Conservation (phyloP, 2,888 invertebrate genomes). For the Cephonodes hylas region DNA sequence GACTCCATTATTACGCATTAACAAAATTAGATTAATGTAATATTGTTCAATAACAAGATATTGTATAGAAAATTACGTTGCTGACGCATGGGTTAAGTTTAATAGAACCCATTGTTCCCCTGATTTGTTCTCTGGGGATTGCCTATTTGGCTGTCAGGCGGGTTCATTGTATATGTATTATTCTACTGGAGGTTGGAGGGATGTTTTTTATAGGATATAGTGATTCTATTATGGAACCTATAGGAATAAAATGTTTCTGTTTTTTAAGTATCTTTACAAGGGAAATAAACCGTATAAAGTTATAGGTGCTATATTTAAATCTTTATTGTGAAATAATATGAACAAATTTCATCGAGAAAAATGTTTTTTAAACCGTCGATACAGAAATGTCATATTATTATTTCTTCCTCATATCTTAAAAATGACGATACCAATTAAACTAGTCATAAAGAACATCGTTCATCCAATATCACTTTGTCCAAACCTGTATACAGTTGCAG, state of each 20-base stretch:
- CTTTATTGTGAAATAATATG: too few relatives aligned
- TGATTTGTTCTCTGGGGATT: slow-evolving; percentile 18
- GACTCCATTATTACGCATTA: neutral
- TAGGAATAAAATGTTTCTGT: neutral
- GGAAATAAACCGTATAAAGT: too few relatives aligned
- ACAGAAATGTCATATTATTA: too few relatives aligned
- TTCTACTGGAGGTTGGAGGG: neutral
- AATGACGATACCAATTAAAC: too few relatives aligned
- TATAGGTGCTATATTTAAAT: too few relatives aligned
- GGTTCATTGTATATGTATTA: slow-evolving; percentile 25
- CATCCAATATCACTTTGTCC: neutral
- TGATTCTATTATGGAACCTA: neutral
- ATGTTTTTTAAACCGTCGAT: too few relatives aligned
- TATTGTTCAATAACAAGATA: neutral
- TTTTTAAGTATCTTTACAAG: too few relatives aligned
- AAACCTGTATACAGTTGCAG: neutral
- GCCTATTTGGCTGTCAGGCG: slow-evolving; percentile 29
- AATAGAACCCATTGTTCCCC: slow-evolving; percentile 11
- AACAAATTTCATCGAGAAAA: too few relatives aligned
- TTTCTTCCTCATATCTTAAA: too few relatives aligned
- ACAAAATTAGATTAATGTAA: neutral
- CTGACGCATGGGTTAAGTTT: slow-evolving; percentile 14
- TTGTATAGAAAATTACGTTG: slow-evolving; percentile 2
- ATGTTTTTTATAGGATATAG: neutral
- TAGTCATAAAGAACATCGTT: slow-evolving; percentile 4